Base-by-base conservation (phyloP, 2,797 vertebrate genomes). In the Lacerta bilineata region DNA sequence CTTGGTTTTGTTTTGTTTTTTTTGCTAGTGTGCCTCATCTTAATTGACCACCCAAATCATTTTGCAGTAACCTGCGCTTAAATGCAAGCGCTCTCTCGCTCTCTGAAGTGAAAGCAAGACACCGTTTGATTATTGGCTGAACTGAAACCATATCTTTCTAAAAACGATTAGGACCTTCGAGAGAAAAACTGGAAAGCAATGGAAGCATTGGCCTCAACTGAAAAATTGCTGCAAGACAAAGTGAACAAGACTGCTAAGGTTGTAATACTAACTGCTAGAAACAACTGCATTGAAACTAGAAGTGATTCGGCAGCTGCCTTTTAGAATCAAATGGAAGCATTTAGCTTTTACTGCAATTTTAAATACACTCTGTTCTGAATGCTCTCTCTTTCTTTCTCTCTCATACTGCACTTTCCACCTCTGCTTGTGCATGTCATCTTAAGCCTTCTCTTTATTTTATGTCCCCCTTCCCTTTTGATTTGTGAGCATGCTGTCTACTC, bases 151-250 rank as follows among this genome's bases (percentile, higher is more conserved):
- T 98, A 55, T 99, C 96, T 99, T 98, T 99, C 97, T 99, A 98
- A 98, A 99, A 99, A 98, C 97, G 98, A 99, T 98, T 98, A 99
- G 99, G 99, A 99, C 97, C 99, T 99, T 96, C 99, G 99, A 98
- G 97, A 99, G 99, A 99, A 99, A 99, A 99, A 99, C 99, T 99
- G 99, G 99, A 98, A 98, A 97, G 99, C 98, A 96, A 99, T 99
- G 99, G 99, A 99, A 97, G 99, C 99, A 98, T 98, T 99, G 97
- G 98, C 99, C 98, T 98, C 98, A 98, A 99, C 98, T 97, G 99
- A 99, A 98, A 98, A 99, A 98, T 97, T 99, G 97, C 98, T 99
- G 97, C 99, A 99, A 98, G 98, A 98, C 96, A 99, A 98, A 98
- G 98, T 99, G 98, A 97, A 97, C 99, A 99, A 98, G 98, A 98